phyloP scores from a whole-genome alignment of 2,113 vertebrate genomes.

The Sminthopsis crassicaudata region DNA sequence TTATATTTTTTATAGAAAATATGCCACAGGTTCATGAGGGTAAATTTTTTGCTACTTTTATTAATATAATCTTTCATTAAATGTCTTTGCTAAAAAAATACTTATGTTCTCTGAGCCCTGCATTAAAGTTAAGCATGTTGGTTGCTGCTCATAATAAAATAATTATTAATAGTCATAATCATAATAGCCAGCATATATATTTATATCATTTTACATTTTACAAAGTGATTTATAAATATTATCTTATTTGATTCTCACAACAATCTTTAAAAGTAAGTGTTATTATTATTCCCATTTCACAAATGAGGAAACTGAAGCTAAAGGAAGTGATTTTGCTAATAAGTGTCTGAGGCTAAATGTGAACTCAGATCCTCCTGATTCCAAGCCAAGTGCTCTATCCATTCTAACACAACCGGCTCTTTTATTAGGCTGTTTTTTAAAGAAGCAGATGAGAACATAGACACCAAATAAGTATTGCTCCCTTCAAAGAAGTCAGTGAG shows the following conservation, averaged over 20 bases:
- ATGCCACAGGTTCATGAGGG: not conserved
- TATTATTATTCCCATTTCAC: no score
- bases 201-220: no score
- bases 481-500: no score
- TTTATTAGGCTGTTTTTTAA: no score
- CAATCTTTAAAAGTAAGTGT: no score
- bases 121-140: not conserved
- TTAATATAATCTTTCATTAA: not conserved
- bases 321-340: not conserved
- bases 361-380: not conserved
- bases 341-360: not conserved
- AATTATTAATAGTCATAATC: not conserved
- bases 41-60: not conserved
- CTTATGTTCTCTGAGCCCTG: not conserved
- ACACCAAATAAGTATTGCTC: no score
- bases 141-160: not conserved
- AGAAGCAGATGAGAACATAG: no score
- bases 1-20: not conserved
- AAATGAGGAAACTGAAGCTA: not conserved
- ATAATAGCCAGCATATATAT: not conserved
- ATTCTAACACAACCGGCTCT: no score
- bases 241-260: no score
- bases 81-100: not conserved
- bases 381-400: no score
- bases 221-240: no score